Conservation (phyloP, 2,888 invertebrate genomes). For the Phorcus lineatus region DNA sequence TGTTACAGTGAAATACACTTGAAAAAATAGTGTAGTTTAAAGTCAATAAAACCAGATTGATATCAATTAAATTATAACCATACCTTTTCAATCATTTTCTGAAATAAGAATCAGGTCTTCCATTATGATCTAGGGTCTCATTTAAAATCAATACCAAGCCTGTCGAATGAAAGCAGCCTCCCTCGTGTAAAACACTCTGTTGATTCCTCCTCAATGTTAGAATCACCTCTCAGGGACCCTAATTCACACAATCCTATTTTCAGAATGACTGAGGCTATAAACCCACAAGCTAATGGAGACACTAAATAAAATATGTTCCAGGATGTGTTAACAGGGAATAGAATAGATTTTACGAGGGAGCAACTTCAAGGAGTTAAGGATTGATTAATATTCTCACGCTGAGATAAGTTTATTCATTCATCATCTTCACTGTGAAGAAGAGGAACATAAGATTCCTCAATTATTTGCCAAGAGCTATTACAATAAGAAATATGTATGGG, state of each 20-base stretch:
- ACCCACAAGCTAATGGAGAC: slow-evolving; percentile 3
- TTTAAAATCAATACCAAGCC: not conserved
- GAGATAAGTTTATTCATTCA: too few relatives aligned
- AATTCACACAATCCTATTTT: slow-evolving; percentile 10
- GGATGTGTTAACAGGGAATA: not conserved
- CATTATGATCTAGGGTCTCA: not conserved
- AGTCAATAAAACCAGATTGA: too few relatives aligned
- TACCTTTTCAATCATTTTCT: too few relatives aligned
- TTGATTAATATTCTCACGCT: not conserved
- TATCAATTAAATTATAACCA: too few relatives aligned
- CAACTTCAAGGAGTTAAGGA: not conserved
- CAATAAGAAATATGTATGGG: too few relatives aligned
- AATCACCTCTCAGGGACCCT: not conserved
- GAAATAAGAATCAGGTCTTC: too few relatives aligned
- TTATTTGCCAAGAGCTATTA: too few relatives aligned
- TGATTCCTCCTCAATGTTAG: not conserved
- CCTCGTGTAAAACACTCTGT: not conserved
- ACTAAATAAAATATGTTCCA: not conserved
- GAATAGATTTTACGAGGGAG: slow-evolving; percentile 10
- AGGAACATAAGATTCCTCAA: too few relatives aligned
- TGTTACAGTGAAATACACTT: too few relatives aligned
- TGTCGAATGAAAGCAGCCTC: not conserved
- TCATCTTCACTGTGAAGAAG: too few relatives aligned
- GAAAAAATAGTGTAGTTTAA: too few relatives aligned
- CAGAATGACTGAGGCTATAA: not conserved